A percentile compares a stretch with the other conserved stretches of the same genome.
Conservation (phyloP, 2,888 invertebrate genomes). For the Peribatodes rhomboidaria region DNA sequence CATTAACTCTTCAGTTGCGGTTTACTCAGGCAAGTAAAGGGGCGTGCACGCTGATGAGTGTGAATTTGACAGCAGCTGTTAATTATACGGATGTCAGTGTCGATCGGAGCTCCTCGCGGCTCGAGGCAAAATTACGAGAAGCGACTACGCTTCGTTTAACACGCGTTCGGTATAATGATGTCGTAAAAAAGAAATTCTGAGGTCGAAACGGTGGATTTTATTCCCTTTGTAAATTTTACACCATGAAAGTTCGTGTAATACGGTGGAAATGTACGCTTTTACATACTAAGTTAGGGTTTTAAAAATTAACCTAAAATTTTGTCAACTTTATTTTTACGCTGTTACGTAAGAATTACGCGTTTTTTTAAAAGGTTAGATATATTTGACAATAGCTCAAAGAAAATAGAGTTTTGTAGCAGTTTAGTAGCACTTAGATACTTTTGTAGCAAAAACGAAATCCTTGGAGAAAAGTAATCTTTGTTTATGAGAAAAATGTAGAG, state of each 20-base stretch:
- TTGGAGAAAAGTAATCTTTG: not conserved
- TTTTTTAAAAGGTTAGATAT: too few species aligned
- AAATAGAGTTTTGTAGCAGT: not conserved
- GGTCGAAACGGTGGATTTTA: constrained; percentile 53
- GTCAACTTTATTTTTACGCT: not conserved
- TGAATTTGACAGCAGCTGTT: constrained; percentile 80
- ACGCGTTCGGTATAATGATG: constrained; percentile 67
- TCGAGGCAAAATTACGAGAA: constrained; percentile 66
- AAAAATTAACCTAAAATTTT: not conserved
- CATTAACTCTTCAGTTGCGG: constrained; percentile 51
- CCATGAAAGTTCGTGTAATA: constrained; percentile 25
- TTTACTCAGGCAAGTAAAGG: constrained; percentile 57
- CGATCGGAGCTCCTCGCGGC: constrained; percentile 65
- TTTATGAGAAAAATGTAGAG: not conserved
- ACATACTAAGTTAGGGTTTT: constrained; percentile 4
- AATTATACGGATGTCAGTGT: constrained; percentile 75
- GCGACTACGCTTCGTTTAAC: constrained; percentile 67
- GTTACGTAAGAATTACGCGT: not conserved
- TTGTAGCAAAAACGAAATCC: not conserved
- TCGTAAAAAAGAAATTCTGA: constrained; percentile 64
- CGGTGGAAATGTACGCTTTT: constrained; percentile 16
- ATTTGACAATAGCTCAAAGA: not conserved
- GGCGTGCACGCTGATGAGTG: constrained; percentile 65
- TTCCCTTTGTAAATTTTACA: constrained; percentile 45
- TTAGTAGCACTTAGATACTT: not conserved